Evolutionary conservation across 2,888 invertebrate species (phyloP), one percentile per base, ranked within the genome.

Genomic region (Heteropelma amictum): DNA sequence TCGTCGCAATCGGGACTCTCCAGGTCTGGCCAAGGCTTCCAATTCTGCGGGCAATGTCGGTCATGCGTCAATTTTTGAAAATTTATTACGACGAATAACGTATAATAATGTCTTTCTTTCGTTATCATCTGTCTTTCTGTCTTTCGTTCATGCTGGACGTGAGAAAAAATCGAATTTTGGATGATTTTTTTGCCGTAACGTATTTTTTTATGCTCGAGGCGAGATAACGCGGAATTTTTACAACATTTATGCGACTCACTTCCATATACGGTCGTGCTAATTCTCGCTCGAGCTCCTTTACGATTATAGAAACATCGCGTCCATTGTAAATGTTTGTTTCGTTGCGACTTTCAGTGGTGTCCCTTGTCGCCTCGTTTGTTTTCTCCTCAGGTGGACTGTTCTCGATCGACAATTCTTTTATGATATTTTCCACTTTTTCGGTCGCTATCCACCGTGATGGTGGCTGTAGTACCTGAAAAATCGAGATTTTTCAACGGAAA

Each of bases 231-330:
- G n/a, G n/a, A n/a, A 49, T 54, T 17, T 23, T 19, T 30, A 6
- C 12, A 26, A 19, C 14, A 38, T 12, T 28, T 56, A 26, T 2
- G 5, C 8, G 23, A 23, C 72, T 75, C 81, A 87, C 88, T 83
- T 88, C 85, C 76, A 84, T 73, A 26, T 74, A 77, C n/a, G 87
- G 86, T 49, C 84, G 81, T 35, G 87, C 84, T 28, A 94, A 85
- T 87, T 95, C 94, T 78, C 93, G 92, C 86, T 94, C 93, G 76
- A 96, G 90, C 81, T 95, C 94, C 83, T 93, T 92, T 17, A 95
- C 91, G 85, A 96, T 95, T 86, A 94, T 93, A 0, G 95, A 94
- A 42, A 95, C 95, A 88, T 93, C 94, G 26, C 83, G 82, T 17
- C 83, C 82, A 49, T 85, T 83, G 8, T 81, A 71, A 47, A 82